Evolutionary conservation across 2,113 vertebrate species (phyloP).

Genomic region (Syrmaticus mikado): DNA sequence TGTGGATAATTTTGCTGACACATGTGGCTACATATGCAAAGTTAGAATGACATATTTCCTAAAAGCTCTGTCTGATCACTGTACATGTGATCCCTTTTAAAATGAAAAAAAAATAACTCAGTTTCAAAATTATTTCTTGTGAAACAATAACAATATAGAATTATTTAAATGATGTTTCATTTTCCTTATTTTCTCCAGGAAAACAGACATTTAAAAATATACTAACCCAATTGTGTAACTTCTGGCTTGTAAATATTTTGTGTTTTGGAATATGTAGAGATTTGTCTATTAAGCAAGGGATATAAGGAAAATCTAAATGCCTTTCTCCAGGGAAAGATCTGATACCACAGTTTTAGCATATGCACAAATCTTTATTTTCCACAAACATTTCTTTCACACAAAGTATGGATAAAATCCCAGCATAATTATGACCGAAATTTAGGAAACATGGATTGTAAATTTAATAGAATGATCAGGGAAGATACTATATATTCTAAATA

Average conservation of each 20-base stretch:
- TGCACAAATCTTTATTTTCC: not conserved
- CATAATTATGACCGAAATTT: not conserved
- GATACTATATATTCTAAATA: not conserved
- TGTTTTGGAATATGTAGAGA: not conserved
- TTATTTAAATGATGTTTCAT: not conserved
- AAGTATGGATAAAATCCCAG: not conserved
- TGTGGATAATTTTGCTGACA: not conserved
- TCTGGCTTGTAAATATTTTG: not conserved
- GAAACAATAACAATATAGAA: not conserved
- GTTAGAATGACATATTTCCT: not conserved
- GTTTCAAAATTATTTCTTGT: not conserved
- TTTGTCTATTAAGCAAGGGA: not conserved
- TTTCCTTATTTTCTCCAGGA: not conserved
- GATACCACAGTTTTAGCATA: not conserved
- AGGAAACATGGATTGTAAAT: not conserved
- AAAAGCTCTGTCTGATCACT: not conserved
- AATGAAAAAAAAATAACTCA: not conserved
- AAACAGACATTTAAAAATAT: not conserved
- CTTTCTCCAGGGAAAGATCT: not conserved
- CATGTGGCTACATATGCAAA: not conserved
- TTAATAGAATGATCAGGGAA: not conserved
- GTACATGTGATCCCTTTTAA: not conserved
- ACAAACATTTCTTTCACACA: not conserved
- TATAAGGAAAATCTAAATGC: conserved; percentile 1
- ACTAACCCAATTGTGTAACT: not conserved